Evolutionary conservation across 1,140 invertebrate genomes (phyloP), one percentile per base, ranked within the genome.

Genomic region (Drosophila azteca): DNA sequence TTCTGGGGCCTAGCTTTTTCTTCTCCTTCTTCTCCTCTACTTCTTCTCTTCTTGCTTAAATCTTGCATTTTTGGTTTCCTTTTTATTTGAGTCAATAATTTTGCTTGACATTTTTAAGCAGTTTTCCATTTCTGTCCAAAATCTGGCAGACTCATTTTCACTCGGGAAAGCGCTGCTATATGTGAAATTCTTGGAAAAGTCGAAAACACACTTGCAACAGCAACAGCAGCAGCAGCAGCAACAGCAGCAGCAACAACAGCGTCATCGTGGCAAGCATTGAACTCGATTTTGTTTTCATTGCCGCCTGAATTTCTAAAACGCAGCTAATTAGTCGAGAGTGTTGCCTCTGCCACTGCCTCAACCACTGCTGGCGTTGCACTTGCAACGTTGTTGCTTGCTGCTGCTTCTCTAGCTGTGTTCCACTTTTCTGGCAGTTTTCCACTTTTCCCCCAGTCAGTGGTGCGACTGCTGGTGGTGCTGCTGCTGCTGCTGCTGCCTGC

Each of bases 231-330:
- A 43, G 24, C 43, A 51, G 43, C 15, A 46, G 63, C 58, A 43
- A 20, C 43, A 51, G 43, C 15, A n/a, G 55, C 59, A 61, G 45
- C 71, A 61, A 55, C 65, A 60, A 59, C 79, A 65, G 57, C 79
- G 79, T 83, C 75, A 79, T 84, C 70, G 79, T 70, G 64, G 83
- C 84, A 88, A 88, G 83, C 83, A 88, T 88, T 88, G 83, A 88
- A 88, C 83, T 88, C 83, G 84, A 88, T 88, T 88, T 88, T 88
- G 83, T 88, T 88, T 88, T 88, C 83, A 88, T 89, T 89, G 82
- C 82, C 78, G 78, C 68, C 83, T 88, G 83, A 88, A 88, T 88
- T 88, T 88, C 83, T 89, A 88, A 89, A 88, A 88, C 84, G 83
- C 79, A 88, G 84, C 83, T 88, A 88, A 88, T 88, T 88, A 88